Evolutionary conservation across 2,888 invertebrate species (phyloP).

Genomic region (Tipula lateralis): DNA sequence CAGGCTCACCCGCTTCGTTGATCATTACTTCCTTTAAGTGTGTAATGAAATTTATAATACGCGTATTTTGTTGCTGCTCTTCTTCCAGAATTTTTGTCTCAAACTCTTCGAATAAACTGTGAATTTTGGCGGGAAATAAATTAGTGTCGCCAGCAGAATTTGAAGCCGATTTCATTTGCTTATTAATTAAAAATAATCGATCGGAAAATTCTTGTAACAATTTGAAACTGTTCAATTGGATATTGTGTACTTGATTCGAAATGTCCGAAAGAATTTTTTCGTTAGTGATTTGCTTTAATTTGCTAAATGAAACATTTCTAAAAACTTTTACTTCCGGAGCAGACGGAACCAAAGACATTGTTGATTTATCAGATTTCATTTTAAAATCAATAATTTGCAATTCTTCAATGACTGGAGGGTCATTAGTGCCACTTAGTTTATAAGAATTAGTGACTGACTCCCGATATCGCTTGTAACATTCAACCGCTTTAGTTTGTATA

Average conservation of each 20-base stretch:
- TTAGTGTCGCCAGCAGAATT: not conserved
- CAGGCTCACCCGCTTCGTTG: not conserved
- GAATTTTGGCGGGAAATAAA: not conserved
- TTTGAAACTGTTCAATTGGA: not conserved
- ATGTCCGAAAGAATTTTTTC: not conserved
- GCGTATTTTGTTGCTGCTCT: not conserved
- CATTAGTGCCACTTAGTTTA: slow-evolving; percentile 31
- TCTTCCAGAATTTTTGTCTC: not conserved
- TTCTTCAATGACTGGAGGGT: slow-evolving; percentile 31
- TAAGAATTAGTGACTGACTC: slow-evolving; percentile 32
- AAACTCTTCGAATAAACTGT: not conserved
- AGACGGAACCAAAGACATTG: not conserved
- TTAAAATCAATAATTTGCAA: slow-evolving; percentile 31
- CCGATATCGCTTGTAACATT: slow-evolving; percentile 31
- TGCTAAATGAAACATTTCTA: not conserved
- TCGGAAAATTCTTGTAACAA: not conserved
- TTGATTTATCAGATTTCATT: not conserved
- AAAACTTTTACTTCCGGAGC: not conserved
- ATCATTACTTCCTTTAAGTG: not conserved
- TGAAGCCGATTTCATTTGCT: not conserved
- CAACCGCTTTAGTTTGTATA: not conserved
- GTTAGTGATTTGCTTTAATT: not conserved
- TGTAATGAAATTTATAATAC: not conserved
- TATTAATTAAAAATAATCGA: not conserved
- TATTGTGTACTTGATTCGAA: not conserved